These are phyloP conservation scores for Ichneumon xanthorius DNA, from an alignment of 2,888 invertebrate genomes.

Conservation along the genomic window DNA sequence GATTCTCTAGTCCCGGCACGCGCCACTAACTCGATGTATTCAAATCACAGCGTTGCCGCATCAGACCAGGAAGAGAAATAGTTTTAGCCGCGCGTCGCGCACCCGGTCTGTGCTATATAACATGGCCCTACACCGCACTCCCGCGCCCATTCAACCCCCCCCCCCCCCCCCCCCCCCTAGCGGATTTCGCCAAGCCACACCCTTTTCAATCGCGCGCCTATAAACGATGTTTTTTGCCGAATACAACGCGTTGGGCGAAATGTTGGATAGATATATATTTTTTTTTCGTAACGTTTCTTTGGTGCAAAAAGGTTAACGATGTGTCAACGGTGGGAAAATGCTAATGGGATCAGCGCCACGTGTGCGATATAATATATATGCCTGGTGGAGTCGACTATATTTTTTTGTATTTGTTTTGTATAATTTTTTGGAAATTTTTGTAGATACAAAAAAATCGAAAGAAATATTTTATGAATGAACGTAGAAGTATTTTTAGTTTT, in stretches of 20 bases:
- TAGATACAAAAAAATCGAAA: too few species aligned
- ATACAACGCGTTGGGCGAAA: neutral
- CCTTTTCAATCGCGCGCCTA: conserved; percentile 61
- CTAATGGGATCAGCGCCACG: neutral
- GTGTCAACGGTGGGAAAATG: neutral
- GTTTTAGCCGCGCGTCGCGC: conserved; percentile 74
- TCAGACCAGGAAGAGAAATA: conserved; percentile 80
- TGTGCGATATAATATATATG: neutral
- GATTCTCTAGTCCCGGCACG: conserved; percentile 81
- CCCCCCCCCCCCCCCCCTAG: neutral
- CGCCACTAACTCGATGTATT: conserved; percentile 84
- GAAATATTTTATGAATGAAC: too few species aligned
- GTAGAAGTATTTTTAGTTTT: too few species aligned
- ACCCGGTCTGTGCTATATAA: neutral
- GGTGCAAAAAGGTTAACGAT: conserved; percentile 6
- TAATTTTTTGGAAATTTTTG: too few species aligned
- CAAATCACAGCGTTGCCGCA: conserved; percentile 82
- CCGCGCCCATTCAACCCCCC: neutral
- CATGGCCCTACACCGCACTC: neutral
- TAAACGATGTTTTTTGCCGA: conserved; percentile 3
- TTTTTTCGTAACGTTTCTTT: neutral
- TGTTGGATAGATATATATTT: neutral
- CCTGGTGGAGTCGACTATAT: neutral
- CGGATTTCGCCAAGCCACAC: conserved; percentile 59
- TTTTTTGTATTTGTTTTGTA: too few species aligned